These are phyloP conservation scores for Phaetusa simplex DNA, from an alignment of 2,113 vertebrate genomes.

Conservation along the genomic window DNA sequence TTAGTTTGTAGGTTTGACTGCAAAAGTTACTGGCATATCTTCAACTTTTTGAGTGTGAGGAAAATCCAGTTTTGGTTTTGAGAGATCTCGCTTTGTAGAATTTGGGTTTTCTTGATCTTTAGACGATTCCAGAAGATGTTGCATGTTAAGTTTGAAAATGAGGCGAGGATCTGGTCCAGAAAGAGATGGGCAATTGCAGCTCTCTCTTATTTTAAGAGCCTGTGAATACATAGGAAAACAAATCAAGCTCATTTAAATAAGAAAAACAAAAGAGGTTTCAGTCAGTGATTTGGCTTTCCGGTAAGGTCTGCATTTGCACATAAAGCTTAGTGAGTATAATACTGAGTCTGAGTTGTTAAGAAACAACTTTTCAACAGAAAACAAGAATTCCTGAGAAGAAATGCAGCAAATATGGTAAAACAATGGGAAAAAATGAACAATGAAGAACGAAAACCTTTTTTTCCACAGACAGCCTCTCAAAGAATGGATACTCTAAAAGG, in stretches of 20 bases:
- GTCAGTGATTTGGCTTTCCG: neutral
- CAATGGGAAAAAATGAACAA: neutral
- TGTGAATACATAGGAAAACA: slow-evolving; percentile 72
- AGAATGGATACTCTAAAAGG: neutral
- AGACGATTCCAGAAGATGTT: slow-evolving; percentile 73
- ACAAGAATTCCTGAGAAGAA: neutral
- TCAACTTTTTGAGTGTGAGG: slow-evolving; percentile 55
- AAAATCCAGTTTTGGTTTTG: slow-evolving; percentile 56
- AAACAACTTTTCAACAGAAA: neutral
- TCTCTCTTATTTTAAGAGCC: slow-evolving; percentile 89
- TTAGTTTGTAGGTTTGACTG: slow-evolving; percentile 49
- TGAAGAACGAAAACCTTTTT: neutral
- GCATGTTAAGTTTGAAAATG: slow-evolving; percentile 79
- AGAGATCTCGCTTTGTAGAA: neutral
- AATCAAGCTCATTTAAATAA: neutral
- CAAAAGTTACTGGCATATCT: slow-evolving; percentile 60
- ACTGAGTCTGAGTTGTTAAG: neutral
- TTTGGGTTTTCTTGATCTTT: slow-evolving; percentile 46
- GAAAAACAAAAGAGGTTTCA: neutral
- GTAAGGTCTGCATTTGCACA: neutral
- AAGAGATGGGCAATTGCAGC: slow-evolving; percentile 86
- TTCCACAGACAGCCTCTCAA: neutral
- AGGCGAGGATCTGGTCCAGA: slow-evolving; percentile 85
- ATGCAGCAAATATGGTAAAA: neutral
- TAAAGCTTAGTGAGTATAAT: neutral